Base-by-base conservation (phyloP, 2,888 invertebrate species). In the Dolomedes plantarius region DNA sequence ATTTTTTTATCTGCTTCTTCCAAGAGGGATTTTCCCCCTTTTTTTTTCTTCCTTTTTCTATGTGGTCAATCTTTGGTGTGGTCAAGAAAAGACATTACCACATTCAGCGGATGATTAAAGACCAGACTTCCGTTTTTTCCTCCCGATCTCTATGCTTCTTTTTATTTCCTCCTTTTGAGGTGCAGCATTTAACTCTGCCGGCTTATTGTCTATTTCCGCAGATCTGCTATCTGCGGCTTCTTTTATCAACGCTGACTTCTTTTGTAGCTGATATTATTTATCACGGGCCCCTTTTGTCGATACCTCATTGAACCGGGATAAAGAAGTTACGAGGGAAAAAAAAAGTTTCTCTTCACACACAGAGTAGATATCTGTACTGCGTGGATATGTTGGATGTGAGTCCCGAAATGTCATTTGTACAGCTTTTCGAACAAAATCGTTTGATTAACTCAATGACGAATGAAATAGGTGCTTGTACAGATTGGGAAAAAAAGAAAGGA, bases 201-300 rank as follows among this genome's bases (percentile, higher is more conserved):
- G 19, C 16, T 23, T 56, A 56, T 56, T 56, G 56, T 56, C 56
- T 56, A 56, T 56, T 56, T 56, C 56, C 56, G 19, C 23, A 23
- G 56, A 56, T 56, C 56, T 23, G 23, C 23, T 56, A 56, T 56
- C 23, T 56, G 56, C 56, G 56, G 56, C n/a, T 56, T 56, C 11
- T 19, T 23, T 56, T 23, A 56, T 23, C 56, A 56, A 11, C 23
- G 16, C 23, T 11, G 56, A 56, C 23, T 56, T 23, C 56, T 56
- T 56, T 56, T 56, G 56, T 56, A 16, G 46, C 7, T 11, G 13
- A 56, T 56, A 56, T 56, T 56, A 56, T 56, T 56, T 56, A 56
- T 56, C 19, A 56, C 56, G 5, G 5, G 56, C 23, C 56, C 23
- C 36, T 16, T 56, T 56, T 56, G 56, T 56, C 56, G 56, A 56